Base-by-base conservation (phyloP, 2,888 invertebrate species). In the Pheosia tremula region DNA sequence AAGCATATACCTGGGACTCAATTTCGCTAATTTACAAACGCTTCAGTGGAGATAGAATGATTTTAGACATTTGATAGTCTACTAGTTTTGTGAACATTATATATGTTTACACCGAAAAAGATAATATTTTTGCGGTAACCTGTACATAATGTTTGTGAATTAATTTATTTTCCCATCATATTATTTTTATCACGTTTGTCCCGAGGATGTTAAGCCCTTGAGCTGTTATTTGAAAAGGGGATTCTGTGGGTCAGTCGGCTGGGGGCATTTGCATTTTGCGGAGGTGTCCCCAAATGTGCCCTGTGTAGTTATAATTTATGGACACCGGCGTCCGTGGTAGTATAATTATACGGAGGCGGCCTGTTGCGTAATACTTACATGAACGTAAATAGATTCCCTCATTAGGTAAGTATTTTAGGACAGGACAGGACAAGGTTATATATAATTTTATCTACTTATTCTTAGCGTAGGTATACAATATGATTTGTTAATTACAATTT, bases 181-280 rank as follows among this genome's bases (percentile, higher is more conserved):
- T 47, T 47, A 47, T 47, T 47, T 47, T 47, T n/a, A 47, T 50
- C 10, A 7, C 8, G 13, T 56, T 41, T 41, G 41, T 7, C 4
- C 13, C 37, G 13, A 39, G 13, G 8, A 10, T 7, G 0, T 8
- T 56, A 41, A 56, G 56, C 56, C 6, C 41, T 41, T 56, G 41
- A 56, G 56, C 43, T 53, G 24, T 11, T 39, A 58, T 52, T 56
- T 41, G 13, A 56, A 56, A 53, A 24, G 37, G 56, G 56, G 39
- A 56, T 56, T 56, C 41, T 41, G 41, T 24, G 56, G 56, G 56
- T 41, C 56, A 56, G 56, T 5, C 41, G 3, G 53, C 37, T 5
- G 24, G 9, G 10, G 56, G 13, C 41, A 56, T 56, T 39, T 56
- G 24, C 56, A 56, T 56, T 56, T 41, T 56, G 41, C 41, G 41